Base-by-base conservation (phyloP, 1,140 invertebrate species). In the Drosophila grimshawi region DNA sequence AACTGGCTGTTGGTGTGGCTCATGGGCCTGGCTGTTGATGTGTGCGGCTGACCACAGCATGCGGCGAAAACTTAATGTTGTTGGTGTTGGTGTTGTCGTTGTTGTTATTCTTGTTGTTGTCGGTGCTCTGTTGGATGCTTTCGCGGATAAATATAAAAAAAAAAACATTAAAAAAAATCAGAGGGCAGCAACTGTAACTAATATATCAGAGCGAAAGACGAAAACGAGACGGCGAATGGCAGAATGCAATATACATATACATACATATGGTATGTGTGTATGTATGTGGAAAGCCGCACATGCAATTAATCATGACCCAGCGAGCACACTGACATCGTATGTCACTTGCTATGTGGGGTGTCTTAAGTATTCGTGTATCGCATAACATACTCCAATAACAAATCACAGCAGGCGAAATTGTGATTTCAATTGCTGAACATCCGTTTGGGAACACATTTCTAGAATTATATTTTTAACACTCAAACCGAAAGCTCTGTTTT, bases 1-100 rank as follows among this genome's bases (percentile, higher is more conserved):
- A 60, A 45, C 30, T 60, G 56, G 56, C 56, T 45, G 41, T 41
- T 60, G 56, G 41, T 67, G 48, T 67, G 46, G 48, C 37, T 35
- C 63, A 72, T 55, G 43, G 41, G 46, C 53, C 45, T 43, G 35
- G 52, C 59, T 60, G 83, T 80, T 88, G 83, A 88, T 88, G 83
- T 77, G 80, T 88, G 85, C 70, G 83, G 83, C 69, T 88, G 80
- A 89, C 83, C 83, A 66, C 83, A 88, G 85, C 85, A 88, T 88
- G 80, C 76, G 65, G 74, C 78, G 45, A 59, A 64, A 69, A 70
- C 35, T 33, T 37, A 39, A 45, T 67, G 43, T 45, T 73, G 33
- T 52, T 61, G 63, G 19, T 19, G 19, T 19, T 19, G 19, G 19
- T 19, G 19, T 19, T 19, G 19, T 19, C 19, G 19, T 19, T 19